Percentiles rank a stretch among this genome's conserved stretches.
Evolutionary conservation across 2,888 invertebrate genomes (phyloP).

Genomic region (Cactoblastis cactorum): DNA sequence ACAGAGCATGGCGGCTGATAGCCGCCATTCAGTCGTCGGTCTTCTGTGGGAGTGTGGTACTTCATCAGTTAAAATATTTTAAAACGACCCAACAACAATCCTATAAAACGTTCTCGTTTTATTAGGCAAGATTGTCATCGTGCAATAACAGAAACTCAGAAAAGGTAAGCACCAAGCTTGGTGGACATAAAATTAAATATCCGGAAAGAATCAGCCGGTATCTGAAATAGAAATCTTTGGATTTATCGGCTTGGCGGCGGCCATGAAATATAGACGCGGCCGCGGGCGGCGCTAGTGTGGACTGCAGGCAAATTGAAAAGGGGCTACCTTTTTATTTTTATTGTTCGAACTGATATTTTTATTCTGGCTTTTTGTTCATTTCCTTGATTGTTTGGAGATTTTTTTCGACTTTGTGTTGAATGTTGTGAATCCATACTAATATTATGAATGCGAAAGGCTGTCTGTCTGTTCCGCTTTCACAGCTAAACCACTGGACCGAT

Average conservation of each 20-base stretch:
- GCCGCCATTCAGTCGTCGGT: too few relatives aligned
- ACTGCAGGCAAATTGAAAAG: slow-evolving; percentile 18
- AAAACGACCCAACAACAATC: neutral
- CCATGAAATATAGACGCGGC: slow-evolving; percentile 67
- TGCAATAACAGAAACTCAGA: slow-evolving; percentile 14
- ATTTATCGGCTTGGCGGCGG: slow-evolving; percentile 68
- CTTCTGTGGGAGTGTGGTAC: too few relatives aligned
- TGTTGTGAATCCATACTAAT: too few relatives aligned
- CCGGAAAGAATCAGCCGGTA: slow-evolving; percentile 71
- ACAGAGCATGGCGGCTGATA: too few relatives aligned
- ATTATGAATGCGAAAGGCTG: too few relatives aligned
- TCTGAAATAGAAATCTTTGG: slow-evolving; percentile 76
- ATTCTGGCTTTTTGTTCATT: too few relatives aligned
- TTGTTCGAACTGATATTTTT: neutral
- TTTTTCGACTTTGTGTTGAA: too few relatives aligned
- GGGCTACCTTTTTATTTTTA: slow-evolving; percentile 13
- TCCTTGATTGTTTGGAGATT: too few relatives aligned
- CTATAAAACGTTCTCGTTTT: slow-evolving; percentile 13
- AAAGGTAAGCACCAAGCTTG: slow-evolving; percentile 8
- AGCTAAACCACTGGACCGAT: too few relatives aligned
- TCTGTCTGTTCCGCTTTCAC: too few relatives aligned
- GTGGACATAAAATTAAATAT: slow-evolving; percentile 69
- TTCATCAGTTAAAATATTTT: neutral
- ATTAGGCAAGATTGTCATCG: slow-evolving; percentile 23
- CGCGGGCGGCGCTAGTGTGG: slow-evolving; percentile 33